Evolutionary conservation across 2,888 invertebrate species (phyloP).

Genomic region (Campaea margaritaria): DNA sequence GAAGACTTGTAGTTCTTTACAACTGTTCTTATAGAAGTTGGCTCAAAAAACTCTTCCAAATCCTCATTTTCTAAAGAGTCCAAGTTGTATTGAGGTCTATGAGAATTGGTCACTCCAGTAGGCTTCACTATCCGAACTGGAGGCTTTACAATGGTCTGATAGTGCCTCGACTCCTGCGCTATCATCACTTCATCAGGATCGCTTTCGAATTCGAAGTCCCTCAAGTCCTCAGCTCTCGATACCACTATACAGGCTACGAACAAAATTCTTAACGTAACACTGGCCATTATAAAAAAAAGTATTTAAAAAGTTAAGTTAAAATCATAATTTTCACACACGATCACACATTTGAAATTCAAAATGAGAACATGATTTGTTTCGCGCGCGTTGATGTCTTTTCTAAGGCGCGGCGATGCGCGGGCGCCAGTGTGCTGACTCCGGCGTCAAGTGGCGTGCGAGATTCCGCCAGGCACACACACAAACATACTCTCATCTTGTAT

Average conservation of each 20-base stretch:
- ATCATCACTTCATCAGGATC: slow-evolving; percentile 76
- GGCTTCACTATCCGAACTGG: slow-evolving; percentile 68
- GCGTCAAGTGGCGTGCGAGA: slow-evolving; percentile 66
- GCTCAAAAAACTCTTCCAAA: slow-evolving; percentile 58
- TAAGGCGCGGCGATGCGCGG: slow-evolving; percentile 58
- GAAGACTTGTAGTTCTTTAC: slow-evolving; percentile 66
- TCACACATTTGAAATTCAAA: slow-evolving; percentile 28
- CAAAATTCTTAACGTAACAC: slow-evolving; percentile 46
- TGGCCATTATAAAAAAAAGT: slow-evolving; percentile 56
- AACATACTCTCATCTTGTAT: slow-evolving; percentile 65
- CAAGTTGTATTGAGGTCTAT: slow-evolving; percentile 76
- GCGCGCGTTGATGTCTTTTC: slow-evolving; percentile 54
- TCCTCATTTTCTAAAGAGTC: slow-evolving; percentile 74
- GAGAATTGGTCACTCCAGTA: slow-evolving; percentile 75
- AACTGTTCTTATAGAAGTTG: slow-evolving; percentile 58
- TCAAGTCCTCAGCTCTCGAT: slow-evolving; percentile 53
- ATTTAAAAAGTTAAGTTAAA: slow-evolving; percentile 16
- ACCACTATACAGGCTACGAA: slow-evolving; percentile 52
- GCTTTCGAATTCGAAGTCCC: slow-evolving; percentile 67
- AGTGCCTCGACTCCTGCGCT: slow-evolving; percentile 76
- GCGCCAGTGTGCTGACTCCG: slow-evolving; percentile 62
- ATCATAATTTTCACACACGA: slow-evolving; percentile 34
- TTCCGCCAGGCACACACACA: slow-evolving; percentile 61
- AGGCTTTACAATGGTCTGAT: slow-evolving; percentile 70
- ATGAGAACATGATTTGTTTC: slow-evolving; percentile 34